Evolutionary conservation across 2,113 vertebrate genomes (phyloP).

Genomic region (Stictonetta naevosa): DNA sequence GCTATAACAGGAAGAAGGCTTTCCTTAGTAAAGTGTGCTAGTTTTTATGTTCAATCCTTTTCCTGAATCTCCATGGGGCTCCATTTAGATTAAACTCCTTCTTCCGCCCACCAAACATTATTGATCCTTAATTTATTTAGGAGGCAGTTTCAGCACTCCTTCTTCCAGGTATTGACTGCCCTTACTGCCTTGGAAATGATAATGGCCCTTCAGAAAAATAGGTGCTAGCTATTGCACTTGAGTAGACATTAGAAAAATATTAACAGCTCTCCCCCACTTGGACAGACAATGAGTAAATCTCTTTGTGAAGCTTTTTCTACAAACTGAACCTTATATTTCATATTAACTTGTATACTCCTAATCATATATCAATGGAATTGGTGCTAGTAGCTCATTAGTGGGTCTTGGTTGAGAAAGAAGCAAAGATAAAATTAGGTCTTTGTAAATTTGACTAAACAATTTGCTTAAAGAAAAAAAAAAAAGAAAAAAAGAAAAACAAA

Average conservation of each 20-base stretch:
- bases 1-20: not conserved
- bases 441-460: not conserved
- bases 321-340: not conserved
- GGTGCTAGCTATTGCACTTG: constrained; percentile 1
- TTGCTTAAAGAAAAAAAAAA: not conserved
- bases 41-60: not conserved
- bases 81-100: constrained; percentile 52
- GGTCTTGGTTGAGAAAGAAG: not conserved
- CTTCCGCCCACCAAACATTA: constrained; percentile 42
- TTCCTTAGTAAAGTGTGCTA: not conserved
- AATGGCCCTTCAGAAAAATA: constrained; percentile 46
- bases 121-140: constrained; percentile 69
- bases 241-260: constrained; percentile 25
- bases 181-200: constrained; percentile 42
- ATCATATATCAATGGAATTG: not conserved
- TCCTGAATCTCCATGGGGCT: constrained; percentile 13
- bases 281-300: constrained; percentile 14
- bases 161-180: constrained; percentile 51
- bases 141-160: constrained; percentile 46
- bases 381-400: not conserved
- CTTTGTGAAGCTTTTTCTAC: not conserved
- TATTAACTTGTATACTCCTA: not conserved
- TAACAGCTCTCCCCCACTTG: not conserved
- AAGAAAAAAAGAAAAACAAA: not conserved
- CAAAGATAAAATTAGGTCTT: not conserved